Evolutionary conservation across 37 sponge, comb jelly and placozoan genomes (phyloP).

Genomic region (Geodia barretti): DNA sequence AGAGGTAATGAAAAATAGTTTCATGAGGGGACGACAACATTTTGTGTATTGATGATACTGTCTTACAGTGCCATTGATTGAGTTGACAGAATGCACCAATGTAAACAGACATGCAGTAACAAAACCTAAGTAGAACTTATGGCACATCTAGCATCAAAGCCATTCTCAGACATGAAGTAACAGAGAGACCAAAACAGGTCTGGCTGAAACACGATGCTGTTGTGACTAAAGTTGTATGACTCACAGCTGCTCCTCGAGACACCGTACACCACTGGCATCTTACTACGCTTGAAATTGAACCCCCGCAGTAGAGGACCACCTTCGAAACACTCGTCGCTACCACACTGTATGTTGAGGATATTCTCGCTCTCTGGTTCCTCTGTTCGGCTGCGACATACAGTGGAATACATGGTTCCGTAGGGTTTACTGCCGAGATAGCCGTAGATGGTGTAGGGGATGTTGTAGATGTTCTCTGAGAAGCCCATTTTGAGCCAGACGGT

Average conservation of each 20-base stretch:
- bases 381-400: not conserved
- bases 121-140: not conserved
- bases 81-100: no score
- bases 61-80: no score
- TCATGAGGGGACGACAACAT: no score
- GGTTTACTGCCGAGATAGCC: slow-evolving; percentile 7
- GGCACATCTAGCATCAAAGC: slow-evolving; percentile 1
- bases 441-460: slow-evolving; percentile 3
- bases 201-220: not conserved
- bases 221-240: not conserved
- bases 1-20: no score
- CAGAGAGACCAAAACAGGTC: slow-evolving; percentile 30
- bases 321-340: not conserved
- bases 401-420: not conserved
- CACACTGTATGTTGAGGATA: not conserved
- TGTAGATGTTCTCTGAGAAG: not conserved
- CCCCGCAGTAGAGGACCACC: slow-evolving; percentile 29
- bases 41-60: no score
- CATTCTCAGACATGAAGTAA: slow-evolving; percentile 1
- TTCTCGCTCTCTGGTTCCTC: not conserved
- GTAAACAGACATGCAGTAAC: not conserved
- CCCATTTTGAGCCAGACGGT: slow-evolving; percentile 33
- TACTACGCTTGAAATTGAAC: not conserved
- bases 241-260: not conserved
- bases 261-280: slow-evolving; percentile 17